A percentile compares a stretch with the other conserved stretches of the same genome.
Conservation (phyloP, 2,888 invertebrate species). For the Leuctra nigra region DNA sequence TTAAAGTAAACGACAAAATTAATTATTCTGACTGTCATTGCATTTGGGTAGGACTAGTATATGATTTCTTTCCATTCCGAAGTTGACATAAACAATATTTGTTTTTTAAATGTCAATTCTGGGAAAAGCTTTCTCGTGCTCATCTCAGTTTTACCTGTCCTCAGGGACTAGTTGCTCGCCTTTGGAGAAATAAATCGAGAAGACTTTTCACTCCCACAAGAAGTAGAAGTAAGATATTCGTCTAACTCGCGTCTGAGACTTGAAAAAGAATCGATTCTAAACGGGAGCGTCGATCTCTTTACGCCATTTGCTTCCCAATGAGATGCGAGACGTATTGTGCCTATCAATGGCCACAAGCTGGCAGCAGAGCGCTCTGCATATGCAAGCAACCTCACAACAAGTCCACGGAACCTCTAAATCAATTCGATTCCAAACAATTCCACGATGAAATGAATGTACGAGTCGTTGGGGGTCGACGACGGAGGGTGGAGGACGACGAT, state of each 20-base stretch:
- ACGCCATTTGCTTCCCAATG: neutral
- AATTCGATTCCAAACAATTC: constrained; percentile 23
- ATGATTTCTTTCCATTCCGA: no score
- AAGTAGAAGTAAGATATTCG: constrained; percentile 5
- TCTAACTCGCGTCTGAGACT: neutral
- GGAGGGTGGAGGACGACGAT: neutral
- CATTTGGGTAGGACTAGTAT: no score
- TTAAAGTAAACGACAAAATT: no score
- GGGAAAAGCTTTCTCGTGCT: constrained; percentile 3
- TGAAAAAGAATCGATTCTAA: constrained; percentile 1
- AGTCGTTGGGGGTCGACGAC: constrained; percentile 14
- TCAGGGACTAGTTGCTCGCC: constrained; percentile 5
- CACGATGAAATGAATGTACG: constrained; percentile 19
- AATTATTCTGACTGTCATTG: no score
- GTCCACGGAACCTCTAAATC: no score
- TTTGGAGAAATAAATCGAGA: no score
- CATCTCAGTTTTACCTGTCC: constrained; percentile 5
- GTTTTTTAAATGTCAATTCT: neutral
- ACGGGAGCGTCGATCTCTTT: neutral
- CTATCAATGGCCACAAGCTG: no score
- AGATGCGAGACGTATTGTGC: neutral
- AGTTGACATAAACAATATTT: no score
- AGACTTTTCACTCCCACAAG: constrained; percentile 1
- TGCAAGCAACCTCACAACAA: neutral
- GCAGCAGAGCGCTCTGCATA: no score